Conservation (phyloP, 2,888 invertebrate genomes). For the Iphiclides podalirius region DNA sequence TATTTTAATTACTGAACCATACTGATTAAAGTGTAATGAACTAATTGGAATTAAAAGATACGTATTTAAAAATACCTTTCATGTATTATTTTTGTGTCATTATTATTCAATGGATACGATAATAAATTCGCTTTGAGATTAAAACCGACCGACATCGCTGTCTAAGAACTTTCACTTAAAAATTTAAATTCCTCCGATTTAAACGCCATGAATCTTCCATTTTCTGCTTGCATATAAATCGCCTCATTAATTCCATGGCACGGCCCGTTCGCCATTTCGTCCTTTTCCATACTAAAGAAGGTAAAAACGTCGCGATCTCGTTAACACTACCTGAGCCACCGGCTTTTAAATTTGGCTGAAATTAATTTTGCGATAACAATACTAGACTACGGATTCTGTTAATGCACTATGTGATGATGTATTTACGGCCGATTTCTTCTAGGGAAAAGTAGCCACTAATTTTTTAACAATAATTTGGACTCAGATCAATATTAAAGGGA, state of each 20-base stretch:
- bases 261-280: constrained; percentile 43
- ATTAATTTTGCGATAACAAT: constrained; percentile 5
- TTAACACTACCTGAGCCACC: constrained; percentile 22
- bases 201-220: constrained; percentile 42
- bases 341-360: constrained; percentile 1
- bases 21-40: too few relatives aligned
- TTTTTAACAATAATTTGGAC: too few relatives aligned
- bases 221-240: constrained; percentile 51
- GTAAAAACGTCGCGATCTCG: constrained; percentile 31
- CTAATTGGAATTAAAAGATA: too few relatives aligned
- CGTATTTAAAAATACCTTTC: too few relatives aligned
- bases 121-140: not conserved
- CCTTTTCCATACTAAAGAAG: constrained; percentile 31
- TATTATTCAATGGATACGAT: not conserved
- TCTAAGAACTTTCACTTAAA: constrained; percentile 27
- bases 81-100: not conserved
- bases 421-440: too few relatives aligned
- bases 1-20: too few relatives aligned
- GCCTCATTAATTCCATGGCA: constrained; percentile 62
- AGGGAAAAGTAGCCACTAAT: too few relatives aligned
- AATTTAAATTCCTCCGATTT: constrained; percentile 60
- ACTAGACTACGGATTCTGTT: not conserved
- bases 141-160: not conserved
- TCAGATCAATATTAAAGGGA: too few relatives aligned
- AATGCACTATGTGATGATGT: too few relatives aligned